phyloP scores from a whole-genome alignment of 2,888 invertebrate genomes.

The Parnassius glacialis region DNA sequence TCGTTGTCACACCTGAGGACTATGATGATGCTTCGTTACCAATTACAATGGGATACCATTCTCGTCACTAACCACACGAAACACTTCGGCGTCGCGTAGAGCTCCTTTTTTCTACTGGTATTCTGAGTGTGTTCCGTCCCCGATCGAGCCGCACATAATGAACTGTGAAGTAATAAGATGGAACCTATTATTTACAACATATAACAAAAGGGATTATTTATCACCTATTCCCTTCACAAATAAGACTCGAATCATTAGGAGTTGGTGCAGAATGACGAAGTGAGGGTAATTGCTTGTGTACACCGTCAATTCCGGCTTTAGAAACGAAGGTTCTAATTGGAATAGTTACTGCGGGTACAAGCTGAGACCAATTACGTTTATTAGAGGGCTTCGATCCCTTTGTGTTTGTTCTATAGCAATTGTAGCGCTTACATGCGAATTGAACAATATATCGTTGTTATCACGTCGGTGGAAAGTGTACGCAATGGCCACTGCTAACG shows the following conservation, averaged over 20 bases:
- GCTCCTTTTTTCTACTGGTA: too few species aligned
- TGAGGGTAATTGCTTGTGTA: constrained; percentile 37
- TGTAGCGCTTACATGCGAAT: constrained; percentile 27
- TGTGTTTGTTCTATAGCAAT: constrained; percentile 29
- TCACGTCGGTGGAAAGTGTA: constrained; percentile 16
- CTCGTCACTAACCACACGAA: too few species aligned
- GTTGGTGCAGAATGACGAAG: constrained; percentile 12
- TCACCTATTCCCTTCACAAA: background rate
- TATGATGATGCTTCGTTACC: too few species aligned
- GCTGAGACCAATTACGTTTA: constrained; percentile 61
- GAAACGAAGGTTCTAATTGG: constrained; percentile 52
- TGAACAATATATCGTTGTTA: constrained; percentile 26
- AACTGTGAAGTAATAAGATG: too few species aligned
- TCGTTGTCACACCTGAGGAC: too few species aligned
- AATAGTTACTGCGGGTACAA: constrained; percentile 47
- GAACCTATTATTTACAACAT: too few species aligned
- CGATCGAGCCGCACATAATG: too few species aligned
- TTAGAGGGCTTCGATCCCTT: constrained; percentile 55
- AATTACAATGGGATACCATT: too few species aligned
- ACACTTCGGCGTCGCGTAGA: too few species aligned
- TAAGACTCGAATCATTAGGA: constrained; percentile 3
- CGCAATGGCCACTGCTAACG: constrained; percentile 1
- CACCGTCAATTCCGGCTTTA: constrained; percentile 39
- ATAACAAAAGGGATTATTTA: background rate
- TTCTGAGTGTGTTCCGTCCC: too few species aligned